phyloP scores from a whole-genome alignment of 1,140 invertebrate species.

The Apocrypta bakeri region DNA sequence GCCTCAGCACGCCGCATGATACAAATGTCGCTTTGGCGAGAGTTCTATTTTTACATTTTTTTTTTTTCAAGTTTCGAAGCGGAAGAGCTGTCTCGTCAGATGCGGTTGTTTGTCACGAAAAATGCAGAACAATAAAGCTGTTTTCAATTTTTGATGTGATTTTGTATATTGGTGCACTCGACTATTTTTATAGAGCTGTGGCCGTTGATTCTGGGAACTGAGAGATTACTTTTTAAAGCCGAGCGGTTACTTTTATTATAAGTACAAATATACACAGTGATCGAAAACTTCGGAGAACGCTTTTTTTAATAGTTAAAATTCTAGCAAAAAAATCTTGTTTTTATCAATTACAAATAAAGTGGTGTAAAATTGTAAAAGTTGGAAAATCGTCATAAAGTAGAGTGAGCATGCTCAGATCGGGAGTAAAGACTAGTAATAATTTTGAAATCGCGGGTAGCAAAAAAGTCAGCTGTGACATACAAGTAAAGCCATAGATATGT shows the following conservation, averaged over 20 bases:
- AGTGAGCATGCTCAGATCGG: no score
- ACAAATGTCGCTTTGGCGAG: constrained; percentile 39
- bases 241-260: no score
- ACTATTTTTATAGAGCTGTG: neutral
- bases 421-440: no score
- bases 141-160: neutral
- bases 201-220: no score
- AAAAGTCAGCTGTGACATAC: neutral
- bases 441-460: neutral
- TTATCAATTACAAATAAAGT: no score
- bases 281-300: no score
- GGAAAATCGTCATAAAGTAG: no score
- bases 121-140: neutral
- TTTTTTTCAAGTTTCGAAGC: neutral
- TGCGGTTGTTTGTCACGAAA: neutral
- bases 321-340: no score
- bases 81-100: neutral
- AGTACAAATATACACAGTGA: no score
- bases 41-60: constrained; percentile 16
- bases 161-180: neutral
- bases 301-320: no score
- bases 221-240: no score
- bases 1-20: neutral
- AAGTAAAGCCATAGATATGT: neutral
- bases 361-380: no score